These are phyloP conservation scores for Pungitius pungitius DNA, from an alignment of 2,113 vertebrate genomes.

Conservation along the genomic window DNA sequence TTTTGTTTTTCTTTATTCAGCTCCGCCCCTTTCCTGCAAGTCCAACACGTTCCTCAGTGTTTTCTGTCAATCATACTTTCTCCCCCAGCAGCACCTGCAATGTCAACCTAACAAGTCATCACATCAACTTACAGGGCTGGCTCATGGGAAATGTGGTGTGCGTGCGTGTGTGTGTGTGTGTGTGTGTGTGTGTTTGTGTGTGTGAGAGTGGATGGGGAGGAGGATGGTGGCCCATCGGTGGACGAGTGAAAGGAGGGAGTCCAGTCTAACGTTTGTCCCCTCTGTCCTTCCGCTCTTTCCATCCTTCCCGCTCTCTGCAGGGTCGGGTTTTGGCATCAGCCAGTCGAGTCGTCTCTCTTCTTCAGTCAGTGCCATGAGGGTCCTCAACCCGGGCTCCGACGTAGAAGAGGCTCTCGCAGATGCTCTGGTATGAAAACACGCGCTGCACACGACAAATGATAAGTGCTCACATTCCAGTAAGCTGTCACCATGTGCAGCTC, in stretches of 20 bases:
- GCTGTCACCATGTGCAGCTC: constrained; percentile 30
- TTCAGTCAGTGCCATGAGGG: constrained; percentile 95
- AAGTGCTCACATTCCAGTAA: constrained; percentile 17
- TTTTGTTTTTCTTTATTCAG: constrained; percentile 52
- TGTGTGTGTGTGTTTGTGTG: constrained; percentile 10
- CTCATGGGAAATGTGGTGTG: constrained; percentile 33
- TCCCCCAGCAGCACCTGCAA: constrained; percentile 46
- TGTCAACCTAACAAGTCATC: constrained; percentile 63
- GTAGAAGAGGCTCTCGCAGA: constrained; percentile 97
- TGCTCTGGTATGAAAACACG: constrained; percentile 85
- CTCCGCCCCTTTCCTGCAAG: constrained; percentile 28
- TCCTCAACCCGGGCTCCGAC: constrained; percentile 94
- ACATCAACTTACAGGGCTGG: constrained; percentile 53
- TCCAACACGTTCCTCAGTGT: constrained; percentile 35
- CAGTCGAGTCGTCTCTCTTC: constrained; percentile 92
- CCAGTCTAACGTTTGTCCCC: background rate
- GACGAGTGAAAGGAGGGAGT: constrained; percentile 3
- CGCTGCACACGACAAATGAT: background rate
- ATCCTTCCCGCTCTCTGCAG: constrained; percentile 64
- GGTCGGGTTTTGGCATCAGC: constrained; percentile 89
- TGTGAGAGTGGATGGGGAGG: constrained; percentile 22
- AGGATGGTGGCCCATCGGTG: constrained; percentile 1
- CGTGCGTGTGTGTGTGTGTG: constrained; percentile 22
- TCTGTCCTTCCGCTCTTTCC: constrained; percentile 8
- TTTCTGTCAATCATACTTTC: constrained; percentile 52